Base-by-base conservation (phyloP, 1,140 invertebrate genomes). In the Lysiphlebus fabarum region DNA sequence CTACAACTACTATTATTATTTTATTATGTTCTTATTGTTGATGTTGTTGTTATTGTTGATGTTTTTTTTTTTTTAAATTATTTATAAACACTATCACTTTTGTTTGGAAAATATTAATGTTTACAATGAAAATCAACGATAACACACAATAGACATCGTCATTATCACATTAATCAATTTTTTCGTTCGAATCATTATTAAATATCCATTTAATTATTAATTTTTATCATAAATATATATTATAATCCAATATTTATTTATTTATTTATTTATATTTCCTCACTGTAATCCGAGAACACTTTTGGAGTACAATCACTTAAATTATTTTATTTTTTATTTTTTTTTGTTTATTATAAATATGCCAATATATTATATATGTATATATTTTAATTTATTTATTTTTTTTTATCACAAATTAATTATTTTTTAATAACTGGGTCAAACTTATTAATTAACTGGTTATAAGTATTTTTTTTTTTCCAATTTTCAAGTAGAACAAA, bases 261-360 rank as follows among this genome's bases (percentile, higher is more conserved):
- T 47, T 58, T 26, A 49, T 50, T 12, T 48, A 33, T 12, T 26
- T 34, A 34, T 37, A 49, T 54, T 59, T 63, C 56, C 62, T 58
- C 63, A 64, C 62, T 65, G 63, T 45, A 67, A 65, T 64, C 64
- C 67, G 59, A 63, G 45, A 26, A 45, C 48, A 60, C 33, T 17
- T 54, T 38, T 8, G 14, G 14, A 50, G 43, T 54, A 51, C 49
- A 53, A 47, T 53, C 26, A 49, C 17, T 26, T 26, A 4, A 26
- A 26, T 2, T n/a, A n/a, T n/a, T n/a, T 51, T 51, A n/a, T 55
- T 38, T 41, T 34, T 57, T 47, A 38, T 56, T 14, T 37, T 48
- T 26, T 34, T 17, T 9, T 9, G n/a, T 36, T 56, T 11, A 56
- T 62, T 47, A 42, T n/a, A n/a, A n/a, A 26, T 26, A 26, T 26